phyloP scores from a whole-genome alignment of 2,888 invertebrate species.

The Cordylochernes scorpioides region DNA sequence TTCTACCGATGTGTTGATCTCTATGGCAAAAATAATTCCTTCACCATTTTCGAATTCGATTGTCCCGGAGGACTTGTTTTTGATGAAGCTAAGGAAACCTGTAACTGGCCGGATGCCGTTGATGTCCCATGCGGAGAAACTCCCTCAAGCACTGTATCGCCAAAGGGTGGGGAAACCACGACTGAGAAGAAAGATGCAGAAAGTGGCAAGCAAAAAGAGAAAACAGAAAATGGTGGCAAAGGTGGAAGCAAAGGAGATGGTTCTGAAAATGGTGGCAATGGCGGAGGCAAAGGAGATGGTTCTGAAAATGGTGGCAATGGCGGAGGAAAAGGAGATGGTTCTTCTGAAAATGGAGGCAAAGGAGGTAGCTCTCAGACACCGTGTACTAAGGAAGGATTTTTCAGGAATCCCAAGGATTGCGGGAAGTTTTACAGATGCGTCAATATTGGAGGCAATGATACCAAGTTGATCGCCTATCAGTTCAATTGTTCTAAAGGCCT shows the following conservation, averaged over 20 bases:
- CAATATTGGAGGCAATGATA: conserved; percentile 3
- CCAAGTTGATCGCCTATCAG: conserved; percentile 1
- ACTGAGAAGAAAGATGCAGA: not conserved
- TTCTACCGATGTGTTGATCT: conserved; percentile 58
- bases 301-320: not conserved
- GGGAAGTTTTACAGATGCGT: conserved; percentile 4
- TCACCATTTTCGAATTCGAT: conserved; percentile 41
- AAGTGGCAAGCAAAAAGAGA: not conserved
- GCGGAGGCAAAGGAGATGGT: conserved; percentile 1
- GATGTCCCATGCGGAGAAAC: conserved; percentile 34
- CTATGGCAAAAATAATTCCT: conserved; percentile 35
- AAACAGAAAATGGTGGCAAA: too few species aligned
- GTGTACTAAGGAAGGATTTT: conserved; percentile 4
- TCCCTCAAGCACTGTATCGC: not conserved
- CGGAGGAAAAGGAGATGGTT: too few species aligned
- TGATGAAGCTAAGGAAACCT: conserved; percentile 28
- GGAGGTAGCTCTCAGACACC: not conserved
- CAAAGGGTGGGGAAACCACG: not conserved
- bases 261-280: too few species aligned
- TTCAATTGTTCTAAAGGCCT: conserved; percentile 6
- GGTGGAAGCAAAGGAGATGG: too few species aligned
- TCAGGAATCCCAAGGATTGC: conserved; percentile 7
- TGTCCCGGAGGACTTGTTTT: conserved; percentile 48
- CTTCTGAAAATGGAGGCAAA: too few species aligned
- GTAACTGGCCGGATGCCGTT: conserved; percentile 45